Percentiles rank a stretch among this genome's conserved stretches.
These are phyloP conservation scores for Eulithis testata DNA, from an alignment of 2,888 invertebrate genomes.

Conservation along the genomic window DNA sequence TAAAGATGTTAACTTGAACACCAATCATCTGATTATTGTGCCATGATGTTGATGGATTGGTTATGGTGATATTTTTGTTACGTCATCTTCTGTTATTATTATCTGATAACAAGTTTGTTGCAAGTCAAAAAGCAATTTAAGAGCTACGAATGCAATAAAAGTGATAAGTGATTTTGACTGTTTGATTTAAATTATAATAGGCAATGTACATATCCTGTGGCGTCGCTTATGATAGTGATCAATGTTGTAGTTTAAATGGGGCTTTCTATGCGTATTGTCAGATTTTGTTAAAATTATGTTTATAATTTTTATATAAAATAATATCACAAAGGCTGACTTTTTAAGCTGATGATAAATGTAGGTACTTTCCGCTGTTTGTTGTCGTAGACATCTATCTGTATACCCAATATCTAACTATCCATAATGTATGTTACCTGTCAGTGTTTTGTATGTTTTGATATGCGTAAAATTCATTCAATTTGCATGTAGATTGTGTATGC, in stretches of 20 bases:
- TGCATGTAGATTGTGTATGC: slow-evolving; percentile 11
- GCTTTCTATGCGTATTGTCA: slow-evolving; percentile 17
- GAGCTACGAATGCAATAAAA: slow-evolving; percentile 19
- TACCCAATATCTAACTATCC: background rate
- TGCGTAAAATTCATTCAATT: background rate
- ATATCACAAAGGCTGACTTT: slow-evolving; percentile 30
- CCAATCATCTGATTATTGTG: background rate
- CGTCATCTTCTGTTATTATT: background rate
- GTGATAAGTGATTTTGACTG: slow-evolving; percentile 6
- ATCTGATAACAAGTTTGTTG: slow-evolving; percentile 2
- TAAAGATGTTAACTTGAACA: background rate
- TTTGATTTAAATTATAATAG: slow-evolving; percentile 14
- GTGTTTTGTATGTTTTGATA: no score
- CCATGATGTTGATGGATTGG: slow-evolving; percentile 5
- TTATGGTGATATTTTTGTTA: slow-evolving; percentile 3
- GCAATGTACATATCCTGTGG: slow-evolving; percentile 8
- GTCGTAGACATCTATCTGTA: background rate
- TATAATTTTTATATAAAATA: slow-evolving; percentile 20
- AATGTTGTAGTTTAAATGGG: slow-evolving; percentile 22
- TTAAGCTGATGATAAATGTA: slow-evolving; percentile 15
- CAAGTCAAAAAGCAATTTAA: slow-evolving; percentile 13
- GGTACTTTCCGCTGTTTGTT: background rate
- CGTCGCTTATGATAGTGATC: slow-evolving; percentile 15
- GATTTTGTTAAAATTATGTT: slow-evolving; percentile 14
- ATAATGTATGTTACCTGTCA: background rate